These are phyloP conservation scores for Monarcha castaneiventris DNA, from an alignment of 2,113 vertebrate species.

Conservation along the genomic window DNA sequence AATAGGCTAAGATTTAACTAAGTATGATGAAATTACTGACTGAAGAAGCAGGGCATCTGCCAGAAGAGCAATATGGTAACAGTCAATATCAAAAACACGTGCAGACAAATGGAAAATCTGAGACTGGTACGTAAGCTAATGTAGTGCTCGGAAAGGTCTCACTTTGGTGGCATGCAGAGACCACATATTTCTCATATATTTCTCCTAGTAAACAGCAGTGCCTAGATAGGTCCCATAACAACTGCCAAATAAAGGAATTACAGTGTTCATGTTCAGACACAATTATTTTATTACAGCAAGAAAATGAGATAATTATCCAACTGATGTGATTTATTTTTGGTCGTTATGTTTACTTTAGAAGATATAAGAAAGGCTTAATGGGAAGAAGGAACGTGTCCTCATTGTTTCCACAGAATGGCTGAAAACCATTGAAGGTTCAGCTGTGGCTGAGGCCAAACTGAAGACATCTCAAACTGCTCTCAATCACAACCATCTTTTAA, in stretches of 20 bases:
- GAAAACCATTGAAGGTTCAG: not conserved
- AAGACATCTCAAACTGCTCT: not conserved
- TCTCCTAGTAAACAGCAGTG: not conserved
- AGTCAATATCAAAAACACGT: not conserved
- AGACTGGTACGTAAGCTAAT: not conserved
- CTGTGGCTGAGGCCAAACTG: not conserved
- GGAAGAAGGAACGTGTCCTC: not conserved
- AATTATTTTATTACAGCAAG: conserved; percentile 23
- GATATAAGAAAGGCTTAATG: not conserved
- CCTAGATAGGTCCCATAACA: not conserved
- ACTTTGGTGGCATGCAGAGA: not conserved
- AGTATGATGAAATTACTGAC: not conserved
- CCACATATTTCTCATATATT: not conserved
- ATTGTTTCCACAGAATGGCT: not conserved
- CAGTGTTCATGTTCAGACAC: not conserved
- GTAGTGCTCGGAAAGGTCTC: not conserved
- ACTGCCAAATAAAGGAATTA: not conserved
- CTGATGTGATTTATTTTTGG: not conserved
- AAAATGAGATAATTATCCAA: not conserved
- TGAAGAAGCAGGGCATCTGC: not conserved
- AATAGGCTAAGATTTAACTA: not conserved
- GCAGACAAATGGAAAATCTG: not conserved
- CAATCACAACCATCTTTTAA: not conserved
- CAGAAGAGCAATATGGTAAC: not conserved
- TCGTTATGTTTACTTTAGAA: not conserved